These are phyloP conservation scores for Cyprinodon diabolis DNA, from an alignment of 2,797 vertebrate species.

Conservation along the genomic window DNA sequence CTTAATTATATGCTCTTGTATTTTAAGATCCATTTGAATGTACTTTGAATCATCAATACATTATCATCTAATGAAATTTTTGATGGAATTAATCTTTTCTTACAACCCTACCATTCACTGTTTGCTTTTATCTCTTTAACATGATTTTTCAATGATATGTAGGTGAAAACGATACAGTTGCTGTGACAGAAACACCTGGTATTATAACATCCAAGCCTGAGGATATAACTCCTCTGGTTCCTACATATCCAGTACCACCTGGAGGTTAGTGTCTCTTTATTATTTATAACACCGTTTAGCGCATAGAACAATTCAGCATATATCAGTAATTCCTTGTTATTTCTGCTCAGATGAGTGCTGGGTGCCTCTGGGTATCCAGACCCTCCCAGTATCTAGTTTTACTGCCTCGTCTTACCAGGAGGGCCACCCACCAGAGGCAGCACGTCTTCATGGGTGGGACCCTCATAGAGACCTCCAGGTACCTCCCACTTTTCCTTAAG, in stretches of 20 bases:
- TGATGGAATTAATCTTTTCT: no score
- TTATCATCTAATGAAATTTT: no score
- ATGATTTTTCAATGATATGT: not conserved
- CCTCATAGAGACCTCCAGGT: conserved; percentile 70
- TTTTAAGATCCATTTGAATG: no score
- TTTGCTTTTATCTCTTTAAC: not conserved
- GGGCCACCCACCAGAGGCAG: conserved; percentile 72
- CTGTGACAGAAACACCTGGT: conserved; percentile 52
- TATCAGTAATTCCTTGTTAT: not conserved
- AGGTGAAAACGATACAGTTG: conserved; percentile 58
- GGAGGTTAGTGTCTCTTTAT: conserved; percentile 64
- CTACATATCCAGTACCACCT: conserved; percentile 80
- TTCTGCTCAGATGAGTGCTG: conserved; percentile 84
- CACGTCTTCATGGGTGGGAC: conserved; percentile 64
- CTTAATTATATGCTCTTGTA: no score
- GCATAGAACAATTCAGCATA: not conserved
- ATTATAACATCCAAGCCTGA: conserved; percentile 55
- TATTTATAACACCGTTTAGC: not conserved
- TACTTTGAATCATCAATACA: no score
- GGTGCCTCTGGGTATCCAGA: conserved; percentile 80
- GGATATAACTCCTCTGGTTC: conserved; percentile 59
- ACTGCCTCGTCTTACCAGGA: conserved; percentile 74
- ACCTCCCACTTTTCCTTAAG: not conserved
- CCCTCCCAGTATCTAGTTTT: conserved; percentile 79
- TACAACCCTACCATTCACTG: not conserved